Conservation (phyloP, 2,888 invertebrate species). For the Napeogenes inachia region DNA sequence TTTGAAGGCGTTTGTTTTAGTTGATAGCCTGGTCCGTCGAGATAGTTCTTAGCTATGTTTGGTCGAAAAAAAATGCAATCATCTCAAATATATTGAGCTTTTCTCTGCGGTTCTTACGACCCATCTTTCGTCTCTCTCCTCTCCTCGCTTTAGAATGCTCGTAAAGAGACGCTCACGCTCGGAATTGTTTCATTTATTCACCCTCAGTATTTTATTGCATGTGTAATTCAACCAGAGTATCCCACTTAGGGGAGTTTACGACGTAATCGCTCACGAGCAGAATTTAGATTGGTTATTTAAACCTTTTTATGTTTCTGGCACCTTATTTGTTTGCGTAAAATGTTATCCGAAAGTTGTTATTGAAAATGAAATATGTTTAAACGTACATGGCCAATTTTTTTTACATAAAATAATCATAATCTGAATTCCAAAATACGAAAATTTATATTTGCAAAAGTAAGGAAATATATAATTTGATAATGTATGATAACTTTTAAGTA, state of each 20-base stretch:
- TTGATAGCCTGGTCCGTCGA: neutral
- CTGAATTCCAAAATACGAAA: too few species aligned
- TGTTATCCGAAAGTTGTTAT: too few species aligned
- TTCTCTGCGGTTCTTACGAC: conserved; percentile 5
- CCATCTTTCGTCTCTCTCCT: neutral
- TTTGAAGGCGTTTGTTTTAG: too few species aligned
- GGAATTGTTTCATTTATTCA: conserved; percentile 35
- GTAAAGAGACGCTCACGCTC: conserved; percentile 26
- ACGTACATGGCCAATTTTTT: too few species aligned
- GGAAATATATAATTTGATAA: too few species aligned
- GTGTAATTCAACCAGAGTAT: conserved; percentile 35
- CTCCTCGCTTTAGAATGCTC: conserved; percentile 17
- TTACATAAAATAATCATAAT: too few species aligned
- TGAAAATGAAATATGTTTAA: too few species aligned
- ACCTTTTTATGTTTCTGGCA: neutral
- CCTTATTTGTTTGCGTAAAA: too few species aligned
- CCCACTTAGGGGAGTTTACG: conserved; percentile 24
- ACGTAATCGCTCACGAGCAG: conserved; percentile 21
- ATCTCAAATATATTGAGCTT: too few species aligned
- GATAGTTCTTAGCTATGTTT: neutral
- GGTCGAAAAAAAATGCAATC: too few species aligned
- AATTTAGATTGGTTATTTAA: conserved; percentile 12
- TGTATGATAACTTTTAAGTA: too few species aligned
- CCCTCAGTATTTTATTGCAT: conserved; percentile 29
- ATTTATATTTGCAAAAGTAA: too few species aligned